Conservation (phyloP, 2,113 vertebrate species). For the Bambusicola thoracicus region DNA sequence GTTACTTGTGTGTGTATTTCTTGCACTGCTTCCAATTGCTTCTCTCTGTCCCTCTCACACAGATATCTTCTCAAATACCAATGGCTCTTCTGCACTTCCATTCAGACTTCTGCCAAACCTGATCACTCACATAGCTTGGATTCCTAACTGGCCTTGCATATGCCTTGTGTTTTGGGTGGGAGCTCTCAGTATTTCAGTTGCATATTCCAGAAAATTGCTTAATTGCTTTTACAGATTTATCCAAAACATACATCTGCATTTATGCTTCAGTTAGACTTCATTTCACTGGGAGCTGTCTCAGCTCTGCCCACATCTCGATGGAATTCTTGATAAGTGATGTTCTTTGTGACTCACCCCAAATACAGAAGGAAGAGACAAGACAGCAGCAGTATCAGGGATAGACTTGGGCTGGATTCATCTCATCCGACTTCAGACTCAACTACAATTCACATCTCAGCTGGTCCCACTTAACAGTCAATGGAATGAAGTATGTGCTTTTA, state of each 20-base stretch:
- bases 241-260: background rate
- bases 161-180: background rate
- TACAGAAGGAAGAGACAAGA: background rate
- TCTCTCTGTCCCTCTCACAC: background rate
- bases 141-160: background rate
- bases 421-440: background rate
- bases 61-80: background rate
- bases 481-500: background rate
- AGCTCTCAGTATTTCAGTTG: background rate
- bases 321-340: background rate
- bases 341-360: background rate
- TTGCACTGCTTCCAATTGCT: background rate
- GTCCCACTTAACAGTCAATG: background rate
- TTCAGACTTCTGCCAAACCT: slow-evolving; percentile 5
- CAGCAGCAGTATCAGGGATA: background rate
- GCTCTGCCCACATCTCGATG: background rate
- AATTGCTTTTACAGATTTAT: background rate
- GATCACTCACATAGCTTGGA: background rate
- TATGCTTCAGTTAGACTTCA: background rate
- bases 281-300: background rate
- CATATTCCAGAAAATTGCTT: background rate
- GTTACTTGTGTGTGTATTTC: background rate
- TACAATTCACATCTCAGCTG: background rate
- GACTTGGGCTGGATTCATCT: background rate
- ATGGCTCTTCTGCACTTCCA: background rate